Evolutionary conservation across 2,797 vertebrate genomes (phyloP).

Genomic region (Staurois parvus): DNA sequence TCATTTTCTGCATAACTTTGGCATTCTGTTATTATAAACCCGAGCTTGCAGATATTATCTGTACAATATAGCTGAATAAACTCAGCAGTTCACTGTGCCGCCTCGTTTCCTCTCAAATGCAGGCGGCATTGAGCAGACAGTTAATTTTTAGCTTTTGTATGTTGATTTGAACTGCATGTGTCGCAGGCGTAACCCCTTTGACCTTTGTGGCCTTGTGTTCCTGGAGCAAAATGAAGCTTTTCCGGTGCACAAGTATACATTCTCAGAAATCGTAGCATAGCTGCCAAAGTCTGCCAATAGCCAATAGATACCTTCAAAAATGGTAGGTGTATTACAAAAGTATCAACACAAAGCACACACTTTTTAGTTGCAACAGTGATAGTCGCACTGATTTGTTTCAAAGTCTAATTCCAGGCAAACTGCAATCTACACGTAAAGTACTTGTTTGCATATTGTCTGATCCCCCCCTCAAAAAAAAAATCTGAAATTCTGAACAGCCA

Average conservation of each 20-base stretch:
- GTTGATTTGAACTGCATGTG: not conserved
- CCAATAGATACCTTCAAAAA: not conserved
- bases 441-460: too few relatives aligned
- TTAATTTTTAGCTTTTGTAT: slow-evolving; percentile 29
- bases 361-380: not conserved
- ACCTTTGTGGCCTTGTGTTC: slow-evolving; percentile 20
- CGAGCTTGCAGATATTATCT: slow-evolving; percentile 8
- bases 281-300: slow-evolving; percentile 14
- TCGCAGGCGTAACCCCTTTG: slow-evolving; percentile 19
- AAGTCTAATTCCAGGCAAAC: too few relatives aligned
- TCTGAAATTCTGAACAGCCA: too few relatives aligned
- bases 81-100: not conserved
- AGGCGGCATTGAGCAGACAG: slow-evolving; percentile 1
- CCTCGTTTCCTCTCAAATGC: not conserved
- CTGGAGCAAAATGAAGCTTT: slow-evolving; percentile 24
- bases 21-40: slow-evolving; percentile 16
- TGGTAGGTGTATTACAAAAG: not conserved
- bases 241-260: slow-evolving; percentile 20
- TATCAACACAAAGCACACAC: not conserved
- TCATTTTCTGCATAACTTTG: not conserved
- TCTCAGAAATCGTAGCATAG: not conserved
- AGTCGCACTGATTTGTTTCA: too few relatives aligned
- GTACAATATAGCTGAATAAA: slow-evolving; percentile 16
- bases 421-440: too few relatives aligned
- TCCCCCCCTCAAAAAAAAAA: too few relatives aligned